phyloP scores from a whole-genome alignment of 2,113 vertebrate species.

The Anser cygnoides region DNA sequence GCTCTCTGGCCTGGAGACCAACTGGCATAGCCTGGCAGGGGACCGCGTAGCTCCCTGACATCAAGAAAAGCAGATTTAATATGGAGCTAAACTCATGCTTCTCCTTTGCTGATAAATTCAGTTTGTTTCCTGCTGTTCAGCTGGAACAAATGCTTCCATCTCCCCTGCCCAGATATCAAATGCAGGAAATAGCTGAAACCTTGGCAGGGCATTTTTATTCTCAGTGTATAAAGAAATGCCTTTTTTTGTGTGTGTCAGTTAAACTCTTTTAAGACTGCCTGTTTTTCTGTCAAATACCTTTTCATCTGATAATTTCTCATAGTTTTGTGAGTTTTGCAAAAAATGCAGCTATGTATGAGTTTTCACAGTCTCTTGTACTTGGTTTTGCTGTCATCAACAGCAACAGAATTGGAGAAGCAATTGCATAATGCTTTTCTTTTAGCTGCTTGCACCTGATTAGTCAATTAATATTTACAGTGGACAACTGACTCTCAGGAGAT shows the following conservation, averaged over 20 bases:
- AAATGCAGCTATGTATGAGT: background rate
- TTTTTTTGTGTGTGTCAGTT: background rate
- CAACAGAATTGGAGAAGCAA: background rate
- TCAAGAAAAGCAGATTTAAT: constrained; percentile 31
- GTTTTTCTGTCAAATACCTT: background rate
- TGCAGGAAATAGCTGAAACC: background rate
- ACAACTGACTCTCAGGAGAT: background rate
- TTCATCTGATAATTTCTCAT: background rate
- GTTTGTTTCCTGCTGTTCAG: constrained; percentile 24
- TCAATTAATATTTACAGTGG: background rate
- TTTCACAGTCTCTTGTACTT: background rate
- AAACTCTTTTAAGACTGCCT: background rate
- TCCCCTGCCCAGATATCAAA: background rate
- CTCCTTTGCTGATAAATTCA: constrained; percentile 32
- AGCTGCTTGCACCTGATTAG: background rate
- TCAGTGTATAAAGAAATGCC: background rate
- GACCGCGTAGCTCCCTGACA: background rate
- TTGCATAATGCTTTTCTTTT: background rate
- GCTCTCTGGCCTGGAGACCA: background rate
- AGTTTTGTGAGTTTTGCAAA: background rate
- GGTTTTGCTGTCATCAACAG: background rate
- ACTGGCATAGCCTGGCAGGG: background rate
- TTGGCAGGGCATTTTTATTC: background rate
- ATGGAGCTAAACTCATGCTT: background rate
- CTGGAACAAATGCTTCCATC: constrained; percentile 34